A percentile compares a stretch with the other conserved stretches of the same genome.
phyloP scores from a whole-genome alignment of 2,888 invertebrate species.

The Clepsis dumicolana region DNA sequence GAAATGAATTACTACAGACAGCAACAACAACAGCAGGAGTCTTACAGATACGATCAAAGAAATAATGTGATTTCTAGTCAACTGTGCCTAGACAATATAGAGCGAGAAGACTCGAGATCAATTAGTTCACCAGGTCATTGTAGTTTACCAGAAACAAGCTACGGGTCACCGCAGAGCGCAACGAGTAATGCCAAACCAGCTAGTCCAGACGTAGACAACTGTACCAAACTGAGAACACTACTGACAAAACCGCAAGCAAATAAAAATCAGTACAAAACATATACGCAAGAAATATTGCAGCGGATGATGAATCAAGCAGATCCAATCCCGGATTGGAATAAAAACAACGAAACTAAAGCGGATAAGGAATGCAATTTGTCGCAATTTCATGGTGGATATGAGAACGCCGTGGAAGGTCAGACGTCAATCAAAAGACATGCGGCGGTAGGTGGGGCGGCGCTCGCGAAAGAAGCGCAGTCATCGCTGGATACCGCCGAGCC shows the following conservation, averaged over 20 bases:
- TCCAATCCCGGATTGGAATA: slow-evolving; percentile 69
- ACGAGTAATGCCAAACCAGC: slow-evolving; percentile 66
- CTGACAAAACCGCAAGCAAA: slow-evolving; percentile 72
- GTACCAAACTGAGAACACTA: slow-evolving; percentile 86
- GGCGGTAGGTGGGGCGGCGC: slow-evolving; percentile 71
- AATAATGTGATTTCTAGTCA: slow-evolving; percentile 54
- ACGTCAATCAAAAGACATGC: slow-evolving; percentile 71
- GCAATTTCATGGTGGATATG: slow-evolving; percentile 81
- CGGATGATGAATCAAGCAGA: slow-evolving; percentile 64
- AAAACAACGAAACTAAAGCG: slow-evolving; percentile 63
- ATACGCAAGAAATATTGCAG: slow-evolving; percentile 65
- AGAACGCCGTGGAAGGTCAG: slow-evolving; percentile 63
- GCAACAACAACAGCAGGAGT: slow-evolving; percentile 67
- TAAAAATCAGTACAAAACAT: slow-evolving; percentile 64
- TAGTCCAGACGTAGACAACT: slow-evolving; percentile 72
- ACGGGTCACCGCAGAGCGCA: slow-evolving; percentile 73
- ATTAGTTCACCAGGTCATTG: slow-evolving; percentile 73
- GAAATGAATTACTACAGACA: slow-evolving; percentile 71
- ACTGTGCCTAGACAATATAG: slow-evolving; percentile 53
- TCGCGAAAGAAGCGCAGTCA: slow-evolving; percentile 70
- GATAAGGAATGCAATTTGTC: slow-evolving; percentile 75
- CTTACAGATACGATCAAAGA: slow-evolving; percentile 64
- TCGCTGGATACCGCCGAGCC: slow-evolving; percentile 67
- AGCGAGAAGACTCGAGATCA: slow-evolving; percentile 65
- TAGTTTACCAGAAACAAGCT: slow-evolving; percentile 70